A percentile compares a stretch with the other conserved stretches of the same genome.
phyloP scores from a whole-genome alignment of 1,140 invertebrate genomes.

The Diorhabda sublineata region DNA sequence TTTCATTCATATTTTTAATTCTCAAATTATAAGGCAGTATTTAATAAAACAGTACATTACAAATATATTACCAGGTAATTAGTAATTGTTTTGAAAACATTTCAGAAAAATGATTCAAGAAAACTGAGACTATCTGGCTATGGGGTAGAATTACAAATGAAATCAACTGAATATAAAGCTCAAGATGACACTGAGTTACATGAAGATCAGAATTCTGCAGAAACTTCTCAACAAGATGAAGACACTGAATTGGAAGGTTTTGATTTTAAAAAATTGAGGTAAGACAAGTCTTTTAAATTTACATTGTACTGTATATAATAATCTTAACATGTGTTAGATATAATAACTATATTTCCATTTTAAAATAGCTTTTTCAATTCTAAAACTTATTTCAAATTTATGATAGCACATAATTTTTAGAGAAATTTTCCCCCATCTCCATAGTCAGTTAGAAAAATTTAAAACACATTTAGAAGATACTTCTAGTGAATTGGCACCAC shows the following conservation, averaged over 20 bases:
- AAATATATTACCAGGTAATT: too few species aligned
- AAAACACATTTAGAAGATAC: conserved; percentile 76
- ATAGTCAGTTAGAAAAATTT: conserved; percentile 68
- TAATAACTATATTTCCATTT: too few species aligned
- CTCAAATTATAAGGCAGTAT: conserved; percentile 10
- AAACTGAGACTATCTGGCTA: conserved; percentile 88
- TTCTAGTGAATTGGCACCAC: conserved; percentile 83
- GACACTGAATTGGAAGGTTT: conserved; percentile 82
- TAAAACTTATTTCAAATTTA: too few species aligned
- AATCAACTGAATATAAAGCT: conserved; percentile 99
- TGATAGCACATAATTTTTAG: conserved; percentile 45
- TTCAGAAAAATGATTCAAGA: conserved; percentile 55
- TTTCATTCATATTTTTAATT: conserved; percentile 13
- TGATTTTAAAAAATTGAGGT: conserved; percentile 78
- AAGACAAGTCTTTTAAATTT: conserved; percentile 34
- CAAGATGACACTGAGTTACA: conserved; percentile 85
- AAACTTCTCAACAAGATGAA: conserved; percentile 56
- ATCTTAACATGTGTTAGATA: too few species aligned
- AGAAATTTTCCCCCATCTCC: conserved; percentile 68
- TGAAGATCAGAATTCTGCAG: conserved; percentile 51
- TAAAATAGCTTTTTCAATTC: too few species aligned
- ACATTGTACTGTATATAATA: not conserved
- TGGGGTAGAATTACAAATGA: conserved; percentile 96
- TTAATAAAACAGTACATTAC: too few species aligned
- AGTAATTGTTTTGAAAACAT: too few species aligned